Evolutionary conservation across 1,140 invertebrate genomes (phyloP).

Genomic region (Zophobas atratus): DNA sequence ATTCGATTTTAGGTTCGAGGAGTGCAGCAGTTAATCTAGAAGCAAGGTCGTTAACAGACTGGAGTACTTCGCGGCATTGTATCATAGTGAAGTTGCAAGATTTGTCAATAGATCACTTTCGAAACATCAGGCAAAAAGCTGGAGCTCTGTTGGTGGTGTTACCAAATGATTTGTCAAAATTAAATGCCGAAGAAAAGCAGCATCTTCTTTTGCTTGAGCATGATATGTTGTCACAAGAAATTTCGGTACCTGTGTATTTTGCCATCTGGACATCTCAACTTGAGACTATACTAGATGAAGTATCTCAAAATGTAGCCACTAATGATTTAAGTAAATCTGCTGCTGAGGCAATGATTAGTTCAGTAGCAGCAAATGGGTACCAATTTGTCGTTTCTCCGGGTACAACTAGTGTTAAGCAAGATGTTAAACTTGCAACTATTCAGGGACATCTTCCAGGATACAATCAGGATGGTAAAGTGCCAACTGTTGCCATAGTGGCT

Average conservation of each 20-base stretch:
- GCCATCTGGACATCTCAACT: conserved; percentile 82
- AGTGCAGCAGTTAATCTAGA: conserved; percentile 88
- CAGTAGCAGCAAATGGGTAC: conserved; percentile 94
- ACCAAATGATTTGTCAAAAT: conserved; percentile 79
- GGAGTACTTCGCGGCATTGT: conserved; percentile 90
- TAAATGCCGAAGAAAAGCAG: conserved; percentile 81
- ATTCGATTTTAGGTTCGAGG: conserved; percentile 79
- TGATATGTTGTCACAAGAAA: conserved; percentile 85
- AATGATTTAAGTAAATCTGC: conserved; percentile 76
- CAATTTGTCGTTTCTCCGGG: conserved; percentile 85
- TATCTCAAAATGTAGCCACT: conserved; percentile 69
- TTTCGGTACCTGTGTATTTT: conserved; percentile 93
- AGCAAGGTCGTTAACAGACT: conserved; percentile 88
- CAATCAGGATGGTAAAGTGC: conserved; percentile 83
- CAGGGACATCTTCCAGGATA: conserved; percentile 90
- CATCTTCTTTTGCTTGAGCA: conserved; percentile 87
- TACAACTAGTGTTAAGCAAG: conserved; percentile 79
- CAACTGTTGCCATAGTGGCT: conserved; percentile 91
- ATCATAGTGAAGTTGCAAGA: conserved; percentile 86
- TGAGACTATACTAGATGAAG: conserved; percentile 82
- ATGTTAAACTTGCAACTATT: conserved; percentile 87
- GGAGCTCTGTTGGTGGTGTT: conserved; percentile 89
- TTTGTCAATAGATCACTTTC: conserved; percentile 82
- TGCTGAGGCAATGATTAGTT: conserved; percentile 84
- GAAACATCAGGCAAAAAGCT: conserved; percentile 84